phyloP scores from a whole-genome alignment of 1,140 invertebrate genomes.

The Drosophila mauritiana region DNA sequence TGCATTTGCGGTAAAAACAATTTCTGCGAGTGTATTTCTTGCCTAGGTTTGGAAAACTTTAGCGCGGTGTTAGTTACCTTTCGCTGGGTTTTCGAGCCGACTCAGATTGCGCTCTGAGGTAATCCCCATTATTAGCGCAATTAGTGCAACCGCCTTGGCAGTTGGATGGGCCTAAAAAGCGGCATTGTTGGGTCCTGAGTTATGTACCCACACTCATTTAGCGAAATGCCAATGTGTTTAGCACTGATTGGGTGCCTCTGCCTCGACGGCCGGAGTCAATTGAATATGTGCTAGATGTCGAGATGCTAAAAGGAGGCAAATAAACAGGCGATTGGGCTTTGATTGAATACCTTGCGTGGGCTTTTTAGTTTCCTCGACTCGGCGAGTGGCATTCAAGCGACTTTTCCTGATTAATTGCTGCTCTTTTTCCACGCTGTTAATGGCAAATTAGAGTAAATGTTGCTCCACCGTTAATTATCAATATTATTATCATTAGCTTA shows the following conservation, averaged over 20 bases:
- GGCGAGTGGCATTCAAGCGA: slow-evolving; percentile 2
- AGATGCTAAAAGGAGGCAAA: slow-evolving; percentile 30
- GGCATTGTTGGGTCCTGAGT: slow-evolving; percentile 64
- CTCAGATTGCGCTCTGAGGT: slow-evolving; percentile 34
- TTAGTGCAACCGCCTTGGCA: slow-evolving; percentile 61
- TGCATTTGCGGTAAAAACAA: neutral
- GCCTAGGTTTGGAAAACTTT: slow-evolving; percentile 10
- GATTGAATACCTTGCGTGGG: slow-evolving; percentile 38
- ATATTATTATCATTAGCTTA: slow-evolving; percentile 44
- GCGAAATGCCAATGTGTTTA: slow-evolving; percentile 57
- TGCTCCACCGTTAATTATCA: slow-evolving; percentile 30
- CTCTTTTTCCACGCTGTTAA: slow-evolving; percentile 13
- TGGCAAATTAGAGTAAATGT: slow-evolving; percentile 43
- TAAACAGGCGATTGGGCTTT: slow-evolving; percentile 20
- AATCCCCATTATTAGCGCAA: slow-evolving; percentile 82
- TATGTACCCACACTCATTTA: slow-evolving; percentile 53
- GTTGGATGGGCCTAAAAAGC: slow-evolving; percentile 28
- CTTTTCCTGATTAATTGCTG: slow-evolving; percentile 38
- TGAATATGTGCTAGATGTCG: slow-evolving; percentile 27
- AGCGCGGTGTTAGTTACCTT: slow-evolving; percentile 26
- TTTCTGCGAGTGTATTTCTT: neutral
- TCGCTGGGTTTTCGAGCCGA: slow-evolving; percentile 12
- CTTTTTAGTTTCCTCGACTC: neutral
- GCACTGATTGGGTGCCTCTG: slow-evolving; percentile 63
- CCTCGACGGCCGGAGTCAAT: slow-evolving; percentile 21